phyloP scores from a whole-genome alignment of 1,140 invertebrate genomes.

The Tetraneura akinire region DNA sequence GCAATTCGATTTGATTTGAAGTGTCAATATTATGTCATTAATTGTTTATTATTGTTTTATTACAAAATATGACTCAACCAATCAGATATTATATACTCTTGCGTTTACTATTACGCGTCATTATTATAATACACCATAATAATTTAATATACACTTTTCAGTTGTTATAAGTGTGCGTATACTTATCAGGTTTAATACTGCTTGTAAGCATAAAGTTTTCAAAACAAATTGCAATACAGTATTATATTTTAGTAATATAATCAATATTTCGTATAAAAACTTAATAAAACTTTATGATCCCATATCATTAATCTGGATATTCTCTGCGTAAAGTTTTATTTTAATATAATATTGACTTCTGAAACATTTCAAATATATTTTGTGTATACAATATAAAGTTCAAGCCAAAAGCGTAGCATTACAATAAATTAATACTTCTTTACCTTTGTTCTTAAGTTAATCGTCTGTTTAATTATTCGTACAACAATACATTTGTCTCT shows the following conservation, averaged over 20 bases:
- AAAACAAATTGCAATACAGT: background rate
- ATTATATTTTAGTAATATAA: background rate
- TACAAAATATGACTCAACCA: too few species aligned
- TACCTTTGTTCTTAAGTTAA: background rate
- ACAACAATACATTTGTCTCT: background rate
- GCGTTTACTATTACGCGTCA: too few species aligned
- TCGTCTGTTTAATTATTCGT: background rate
- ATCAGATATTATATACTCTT: too few species aligned
- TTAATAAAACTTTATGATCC: background rate
- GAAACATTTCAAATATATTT: background rate
- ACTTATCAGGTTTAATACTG: background rate
- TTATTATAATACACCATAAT: too few species aligned
- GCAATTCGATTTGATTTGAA: too few species aligned
- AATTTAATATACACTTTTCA: too few species aligned
- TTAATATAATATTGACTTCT: background rate
- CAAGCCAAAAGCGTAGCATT: background rate
- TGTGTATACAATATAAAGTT: background rate
- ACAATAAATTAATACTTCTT: slow-evolving; percentile 17
- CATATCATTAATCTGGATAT: background rate
- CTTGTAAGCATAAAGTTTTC: background rate
- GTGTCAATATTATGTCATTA: too few species aligned
- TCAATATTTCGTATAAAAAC: background rate
- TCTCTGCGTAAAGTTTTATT: background rate
- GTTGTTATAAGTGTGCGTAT: too few species aligned
- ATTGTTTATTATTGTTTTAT: too few species aligned